phyloP scores from a whole-genome alignment of 2,888 invertebrate genomes.

The Eurytoma adleriae region DNA sequence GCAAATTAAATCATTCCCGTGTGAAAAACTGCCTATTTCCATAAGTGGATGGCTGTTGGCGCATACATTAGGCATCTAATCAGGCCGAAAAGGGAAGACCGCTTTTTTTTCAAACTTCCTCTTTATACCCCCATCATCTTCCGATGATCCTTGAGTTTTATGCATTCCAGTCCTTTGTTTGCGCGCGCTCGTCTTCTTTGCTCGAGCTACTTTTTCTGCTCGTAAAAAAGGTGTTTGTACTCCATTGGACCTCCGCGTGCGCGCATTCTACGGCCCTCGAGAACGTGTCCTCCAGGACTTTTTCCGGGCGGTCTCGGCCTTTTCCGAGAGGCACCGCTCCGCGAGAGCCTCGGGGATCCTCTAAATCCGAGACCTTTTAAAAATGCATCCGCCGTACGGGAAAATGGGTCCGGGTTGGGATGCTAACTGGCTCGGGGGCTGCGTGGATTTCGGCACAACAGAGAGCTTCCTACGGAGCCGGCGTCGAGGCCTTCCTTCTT shows the following conservation, averaged over 20 bases:
- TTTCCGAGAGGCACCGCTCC: background rate
- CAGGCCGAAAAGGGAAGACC: too few species aligned
- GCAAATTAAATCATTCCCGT: too few species aligned
- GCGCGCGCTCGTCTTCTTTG: background rate
- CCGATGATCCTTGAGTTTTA: constrained; percentile 25
- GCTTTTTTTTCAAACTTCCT: constrained; percentile 25
- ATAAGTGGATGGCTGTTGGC: too few species aligned
- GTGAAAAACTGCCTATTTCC: too few species aligned
- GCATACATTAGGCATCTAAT: too few species aligned
- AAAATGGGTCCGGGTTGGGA: constrained; percentile 32
- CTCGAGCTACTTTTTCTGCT: constrained; percentile 1
- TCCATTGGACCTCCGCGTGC: constrained; percentile 23
- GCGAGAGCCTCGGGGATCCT: background rate
- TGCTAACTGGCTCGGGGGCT: constrained; percentile 36
- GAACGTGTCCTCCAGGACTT: background rate
- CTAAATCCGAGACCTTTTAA: constrained; percentile 27
- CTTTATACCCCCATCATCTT: background rate
- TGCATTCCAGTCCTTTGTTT: constrained; percentile 8
- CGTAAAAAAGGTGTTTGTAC: background rate
- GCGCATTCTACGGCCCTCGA: background rate
- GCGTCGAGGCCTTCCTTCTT: background rate
- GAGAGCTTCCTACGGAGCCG: background rate
- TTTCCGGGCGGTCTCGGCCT: background rate
- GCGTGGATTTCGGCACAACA: constrained; percentile 5
- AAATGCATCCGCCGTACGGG: constrained; percentile 23